Conservation (phyloP, 1,140 invertebrate genomes). For the Drosophila elegans region DNA sequence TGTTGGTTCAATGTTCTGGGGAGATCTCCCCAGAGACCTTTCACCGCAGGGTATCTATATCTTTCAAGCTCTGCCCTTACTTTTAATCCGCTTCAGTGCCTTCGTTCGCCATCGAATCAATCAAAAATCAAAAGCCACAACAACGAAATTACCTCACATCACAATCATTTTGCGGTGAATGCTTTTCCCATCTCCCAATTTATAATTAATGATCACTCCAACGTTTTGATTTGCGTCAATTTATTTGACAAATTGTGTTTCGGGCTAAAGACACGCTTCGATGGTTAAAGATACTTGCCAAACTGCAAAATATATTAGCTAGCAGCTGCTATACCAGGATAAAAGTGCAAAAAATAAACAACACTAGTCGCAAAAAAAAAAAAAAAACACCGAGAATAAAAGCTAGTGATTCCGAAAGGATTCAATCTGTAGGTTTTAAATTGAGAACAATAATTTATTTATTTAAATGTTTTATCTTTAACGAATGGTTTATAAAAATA, state of each 20-base stretch:
- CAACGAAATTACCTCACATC: slow-evolving; percentile 56
- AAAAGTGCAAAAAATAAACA: slow-evolving; percentile 21
- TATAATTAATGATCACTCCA: slow-evolving; percentile 64
- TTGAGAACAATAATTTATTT: too few species aligned
- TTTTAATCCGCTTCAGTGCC: slow-evolving; percentile 8
- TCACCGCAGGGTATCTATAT: slow-evolving; percentile 24
- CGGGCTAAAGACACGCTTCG: slow-evolving; percentile 47
- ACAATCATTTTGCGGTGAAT: slow-evolving; percentile 39
- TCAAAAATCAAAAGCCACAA: slow-evolving; percentile 60
- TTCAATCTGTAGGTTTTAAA: background rate
- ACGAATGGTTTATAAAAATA: too few species aligned
- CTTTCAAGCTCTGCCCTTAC: background rate
- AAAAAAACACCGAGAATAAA: too few species aligned
- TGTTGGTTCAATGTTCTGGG: slow-evolving; percentile 33
- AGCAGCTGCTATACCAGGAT: slow-evolving; percentile 20
- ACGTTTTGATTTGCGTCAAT: slow-evolving; percentile 62
- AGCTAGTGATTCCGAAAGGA: too few species aligned
- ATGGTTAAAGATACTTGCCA: slow-evolving; percentile 1
- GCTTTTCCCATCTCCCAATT: slow-evolving; percentile 33
- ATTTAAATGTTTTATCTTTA: too few species aligned
- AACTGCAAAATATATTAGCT: slow-evolving; percentile 6
- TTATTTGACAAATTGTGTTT: slow-evolving; percentile 60
- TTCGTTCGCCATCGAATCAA: slow-evolving; percentile 37
- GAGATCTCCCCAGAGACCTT: slow-evolving; percentile 15
- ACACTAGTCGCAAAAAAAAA: background rate